Percentiles rank a stretch among this genome's conserved stretches.
Evolutionary conservation across 2,113 vertebrate species (phyloP).

Genomic region (Gorsachius goisagi): DNA sequence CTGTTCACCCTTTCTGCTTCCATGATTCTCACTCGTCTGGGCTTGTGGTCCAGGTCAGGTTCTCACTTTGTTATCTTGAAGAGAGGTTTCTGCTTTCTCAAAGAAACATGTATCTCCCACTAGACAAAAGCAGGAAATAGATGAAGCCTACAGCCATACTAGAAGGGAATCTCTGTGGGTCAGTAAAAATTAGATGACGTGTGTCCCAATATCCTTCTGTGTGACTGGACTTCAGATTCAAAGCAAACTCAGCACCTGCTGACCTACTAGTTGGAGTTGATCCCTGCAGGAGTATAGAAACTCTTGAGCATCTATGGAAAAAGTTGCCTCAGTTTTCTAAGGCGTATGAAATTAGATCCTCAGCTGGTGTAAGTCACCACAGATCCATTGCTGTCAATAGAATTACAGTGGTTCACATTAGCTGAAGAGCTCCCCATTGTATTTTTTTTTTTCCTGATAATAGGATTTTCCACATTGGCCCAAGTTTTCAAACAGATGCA

Average conservation of each 20-base stretch:
- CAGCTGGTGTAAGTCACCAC: constrained; percentile 21
- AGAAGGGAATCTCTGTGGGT: not conserved
- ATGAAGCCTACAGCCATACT: not conserved
- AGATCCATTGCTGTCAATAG: not conserved
- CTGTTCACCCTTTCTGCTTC: not conserved
- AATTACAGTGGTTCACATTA: constrained; percentile 33
- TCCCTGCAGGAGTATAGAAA: not conserved
- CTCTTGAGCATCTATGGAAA: not conserved
- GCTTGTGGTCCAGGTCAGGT: not conserved
- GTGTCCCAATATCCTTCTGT: not conserved
- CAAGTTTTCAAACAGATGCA: not conserved
- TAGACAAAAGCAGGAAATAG: not conserved
- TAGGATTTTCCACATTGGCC: constrained; percentile 14
- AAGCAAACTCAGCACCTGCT: not conserved
- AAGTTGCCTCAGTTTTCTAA: constrained; percentile 14
- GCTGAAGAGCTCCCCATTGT: not conserved
- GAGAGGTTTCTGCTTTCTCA: not conserved
- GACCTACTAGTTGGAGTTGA: not conserved
- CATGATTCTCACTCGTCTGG: not conserved
- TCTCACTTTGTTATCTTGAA: not conserved
- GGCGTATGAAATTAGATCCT: constrained; percentile 24
- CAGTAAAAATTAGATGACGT: constrained; percentile 10
- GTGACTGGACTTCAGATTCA: not conserved
- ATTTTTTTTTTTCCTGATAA: not conserved
- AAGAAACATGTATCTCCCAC: not conserved